Evolutionary conservation across 2,888 invertebrate genomes (phyloP).

Genomic region (Balanococcus diminutus): DNA sequence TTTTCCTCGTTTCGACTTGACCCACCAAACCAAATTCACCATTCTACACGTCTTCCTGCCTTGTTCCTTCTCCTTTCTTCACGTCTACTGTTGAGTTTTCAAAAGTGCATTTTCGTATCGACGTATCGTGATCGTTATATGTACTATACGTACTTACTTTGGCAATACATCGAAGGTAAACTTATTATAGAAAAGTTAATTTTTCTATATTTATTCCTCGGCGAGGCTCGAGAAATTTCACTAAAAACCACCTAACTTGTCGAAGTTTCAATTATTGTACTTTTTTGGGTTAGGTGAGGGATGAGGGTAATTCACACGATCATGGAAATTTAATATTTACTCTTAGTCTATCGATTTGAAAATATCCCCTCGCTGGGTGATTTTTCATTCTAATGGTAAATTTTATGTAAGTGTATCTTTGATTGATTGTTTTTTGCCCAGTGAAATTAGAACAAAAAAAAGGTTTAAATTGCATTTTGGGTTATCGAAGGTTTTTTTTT

Average conservation of each 20-base stretch:
- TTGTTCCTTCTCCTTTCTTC: too few species aligned
- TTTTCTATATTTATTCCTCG: neutral
- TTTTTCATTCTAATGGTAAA: too few species aligned
- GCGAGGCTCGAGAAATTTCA: neutral
- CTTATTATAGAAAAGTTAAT: neutral
- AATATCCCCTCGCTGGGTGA: too few species aligned
- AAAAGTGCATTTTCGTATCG: too few species aligned
- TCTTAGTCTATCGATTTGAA: neutral
- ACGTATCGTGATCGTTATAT: neutral
- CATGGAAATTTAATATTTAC: neutral
- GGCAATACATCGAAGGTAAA: neutral
- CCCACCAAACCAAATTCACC: too few species aligned
- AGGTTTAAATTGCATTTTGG: too few species aligned
- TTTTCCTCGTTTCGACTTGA: neutral
- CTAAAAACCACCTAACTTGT: neutral
- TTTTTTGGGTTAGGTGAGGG: too few species aligned
- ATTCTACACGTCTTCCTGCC: neutral
- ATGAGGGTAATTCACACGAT: neutral
- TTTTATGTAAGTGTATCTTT: too few species aligned
- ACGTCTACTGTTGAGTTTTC: neutral
- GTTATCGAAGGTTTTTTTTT: too few species aligned
- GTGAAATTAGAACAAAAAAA: too few species aligned
- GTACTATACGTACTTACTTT: too few species aligned
- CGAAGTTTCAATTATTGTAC: neutral
- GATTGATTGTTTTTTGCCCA: too few species aligned